Evolutionary conservation across 2,113 vertebrate species (phyloP).

Genomic region (Onychorhynchus coronatus): DNA sequence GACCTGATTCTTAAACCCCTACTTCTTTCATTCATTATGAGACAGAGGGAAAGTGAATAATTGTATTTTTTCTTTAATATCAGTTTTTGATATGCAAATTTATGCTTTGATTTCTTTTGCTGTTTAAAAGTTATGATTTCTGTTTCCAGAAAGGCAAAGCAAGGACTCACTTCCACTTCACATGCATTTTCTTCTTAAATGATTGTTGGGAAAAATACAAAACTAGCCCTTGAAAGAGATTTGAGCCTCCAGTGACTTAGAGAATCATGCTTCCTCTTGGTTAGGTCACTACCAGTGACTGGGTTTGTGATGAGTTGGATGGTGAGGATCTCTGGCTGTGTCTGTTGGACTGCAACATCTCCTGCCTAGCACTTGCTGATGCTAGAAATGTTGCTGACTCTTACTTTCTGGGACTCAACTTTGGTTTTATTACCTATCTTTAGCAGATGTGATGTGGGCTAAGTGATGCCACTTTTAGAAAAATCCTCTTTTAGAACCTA

Average conservation of each 20-base stretch:
- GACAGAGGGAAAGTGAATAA: background rate
- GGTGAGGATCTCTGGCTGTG: background rate
- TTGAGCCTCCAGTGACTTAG: background rate
- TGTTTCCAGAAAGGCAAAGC: background rate
- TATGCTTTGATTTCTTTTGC: background rate
- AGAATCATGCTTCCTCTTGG: background rate
- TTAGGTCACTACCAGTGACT: background rate
- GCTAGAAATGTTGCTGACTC: background rate
- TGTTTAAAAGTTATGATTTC: accelerated
- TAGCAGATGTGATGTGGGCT: background rate
- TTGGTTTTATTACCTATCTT: background rate
- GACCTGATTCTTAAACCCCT: background rate
- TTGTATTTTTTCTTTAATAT: background rate
- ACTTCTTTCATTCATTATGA: background rate
- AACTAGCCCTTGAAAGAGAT: background rate
- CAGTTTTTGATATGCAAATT: background rate
- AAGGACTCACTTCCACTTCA: background rate
- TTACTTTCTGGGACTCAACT: background rate
- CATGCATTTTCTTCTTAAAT: background rate
- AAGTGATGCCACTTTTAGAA: background rate
- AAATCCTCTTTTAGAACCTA: background rate
- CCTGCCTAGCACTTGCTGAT: background rate
- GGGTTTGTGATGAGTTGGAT: background rate
- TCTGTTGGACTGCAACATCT: background rate
- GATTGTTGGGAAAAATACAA: background rate